Percentiles rank a stretch among this genome's conserved stretches.
Conservation (phyloP, 2,797 vertebrate genomes). For the Paguma larvata region DNA sequence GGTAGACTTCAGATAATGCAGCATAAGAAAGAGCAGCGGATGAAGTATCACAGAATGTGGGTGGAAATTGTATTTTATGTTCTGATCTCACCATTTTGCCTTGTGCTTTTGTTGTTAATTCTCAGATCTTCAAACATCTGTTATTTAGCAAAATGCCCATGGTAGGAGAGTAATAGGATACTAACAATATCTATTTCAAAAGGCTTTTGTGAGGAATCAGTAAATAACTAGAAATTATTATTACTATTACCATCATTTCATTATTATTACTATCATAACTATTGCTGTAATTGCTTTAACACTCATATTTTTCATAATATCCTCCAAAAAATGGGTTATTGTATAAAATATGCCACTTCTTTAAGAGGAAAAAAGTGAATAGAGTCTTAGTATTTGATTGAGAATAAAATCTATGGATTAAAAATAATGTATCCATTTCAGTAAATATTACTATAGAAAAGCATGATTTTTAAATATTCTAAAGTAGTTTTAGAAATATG, state of each 20-base stretch:
- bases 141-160: conserved; percentile 1
- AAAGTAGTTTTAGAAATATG: background rate
- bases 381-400: background rate
- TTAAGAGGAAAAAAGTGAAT: conserved; percentile 1
- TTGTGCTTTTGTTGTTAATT: conserved; percentile 35
- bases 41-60: background rate
- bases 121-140: background rate
- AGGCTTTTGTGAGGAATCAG: background rate
- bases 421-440: conserved; percentile 32
- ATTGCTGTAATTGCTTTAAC: background rate
- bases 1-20: background rate
- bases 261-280: conserved; percentile 14
- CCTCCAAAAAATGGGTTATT: background rate
- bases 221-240: conserved; percentile 3
- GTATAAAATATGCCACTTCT: background rate
- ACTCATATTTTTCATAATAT: background rate
- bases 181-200: background rate
- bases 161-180: background rate
- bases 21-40: background rate
- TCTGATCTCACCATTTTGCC: background rate
- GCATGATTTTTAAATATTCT: conserved; percentile 37
- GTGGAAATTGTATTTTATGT: conserved; percentile 19
- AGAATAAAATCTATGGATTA: background rate
- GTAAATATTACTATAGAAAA: conserved; percentile 31
- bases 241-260: background rate